Percentiles rank a stretch among this genome's conserved stretches.
Conservation (phyloP, 2,113 vertebrate species). For the Phrynosoma platyrhinos region DNA sequence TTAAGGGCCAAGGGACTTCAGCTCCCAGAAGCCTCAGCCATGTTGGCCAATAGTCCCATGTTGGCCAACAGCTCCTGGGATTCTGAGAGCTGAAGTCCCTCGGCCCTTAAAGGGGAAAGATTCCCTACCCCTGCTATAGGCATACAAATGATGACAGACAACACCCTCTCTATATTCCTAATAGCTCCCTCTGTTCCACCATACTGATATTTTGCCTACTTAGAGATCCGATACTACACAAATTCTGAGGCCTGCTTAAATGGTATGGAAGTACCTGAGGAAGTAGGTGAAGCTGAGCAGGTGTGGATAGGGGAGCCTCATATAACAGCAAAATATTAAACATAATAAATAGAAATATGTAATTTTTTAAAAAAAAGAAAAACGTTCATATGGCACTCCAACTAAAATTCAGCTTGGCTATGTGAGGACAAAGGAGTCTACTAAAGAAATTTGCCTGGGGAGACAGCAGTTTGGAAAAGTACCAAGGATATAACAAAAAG, state of each 20-base stretch:
- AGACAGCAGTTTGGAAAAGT: neutral
- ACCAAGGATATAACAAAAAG: neutral
- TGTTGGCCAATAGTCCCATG: no score
- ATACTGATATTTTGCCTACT: neutral
- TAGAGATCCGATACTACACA: neutral
- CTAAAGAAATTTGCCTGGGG: neutral
- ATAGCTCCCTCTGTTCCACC: neutral
- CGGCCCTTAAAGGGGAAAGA: no score
- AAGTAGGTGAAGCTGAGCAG: neutral
- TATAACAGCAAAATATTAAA: neutral
- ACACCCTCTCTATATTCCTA: neutral
- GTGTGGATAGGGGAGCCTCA: neutral
- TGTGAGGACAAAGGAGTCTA: neutral
- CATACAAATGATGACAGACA: neutral
- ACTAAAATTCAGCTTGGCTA: neutral
- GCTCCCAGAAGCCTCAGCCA: no score
- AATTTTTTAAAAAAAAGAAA: neutral
- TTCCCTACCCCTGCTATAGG: no score
- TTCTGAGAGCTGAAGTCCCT: no score
- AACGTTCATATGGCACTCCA: neutral
- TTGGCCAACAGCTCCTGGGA: no score
- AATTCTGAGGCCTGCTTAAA: neutral
- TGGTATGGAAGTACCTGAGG: neutral
- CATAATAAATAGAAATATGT: neutral
- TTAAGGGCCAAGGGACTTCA: no score